A percentile compares a stretch with the other conserved stretches of the same genome.
Evolutionary conservation across 2,797 vertebrate species (phyloP).

Genomic region (Silurus lanzhouensis): DNA sequence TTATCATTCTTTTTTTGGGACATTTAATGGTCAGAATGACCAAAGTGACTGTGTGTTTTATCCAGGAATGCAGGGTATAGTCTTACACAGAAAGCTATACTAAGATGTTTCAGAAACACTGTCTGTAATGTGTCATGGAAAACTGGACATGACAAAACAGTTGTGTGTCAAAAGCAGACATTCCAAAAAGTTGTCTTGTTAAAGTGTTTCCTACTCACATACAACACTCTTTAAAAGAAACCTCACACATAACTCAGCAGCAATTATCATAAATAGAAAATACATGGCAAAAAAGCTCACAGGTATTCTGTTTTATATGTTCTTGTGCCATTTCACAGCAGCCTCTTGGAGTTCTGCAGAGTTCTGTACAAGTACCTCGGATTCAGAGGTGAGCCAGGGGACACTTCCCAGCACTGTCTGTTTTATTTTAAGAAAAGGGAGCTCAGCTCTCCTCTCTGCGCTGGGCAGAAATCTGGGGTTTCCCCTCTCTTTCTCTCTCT

Average conservation of each 20-base stretch:
- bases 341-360: constrained; percentile 55
- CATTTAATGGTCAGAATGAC: constrained; percentile 37
- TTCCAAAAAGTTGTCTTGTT: constrained; percentile 32
- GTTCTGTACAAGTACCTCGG: constrained; percentile 68
- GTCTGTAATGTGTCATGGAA: constrained; percentile 38
- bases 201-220: constrained; percentile 45
- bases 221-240: constrained; percentile 43
- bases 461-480: constrained; percentile 39
- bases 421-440: constrained; percentile 55
- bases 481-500: constrained; percentile 13
- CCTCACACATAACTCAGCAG: constrained; percentile 68
- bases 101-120: constrained; percentile 30
- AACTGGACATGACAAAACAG: constrained; percentile 39
- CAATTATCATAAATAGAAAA: constrained; percentile 70
- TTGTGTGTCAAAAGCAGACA: constrained; percentile 38
- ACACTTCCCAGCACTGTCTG: constrained; percentile 29
- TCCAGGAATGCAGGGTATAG: constrained; percentile 50
- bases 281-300: constrained; percentile 59
- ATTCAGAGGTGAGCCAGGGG: constrained; percentile 50
- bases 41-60: constrained; percentile 42
- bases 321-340: constrained; percentile 59
- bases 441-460: constrained; percentile 67
- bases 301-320: constrained; percentile 54
- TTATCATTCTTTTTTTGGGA: constrained; percentile 49
- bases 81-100: constrained; percentile 42